phyloP scores from a whole-genome alignment of 2,888 invertebrate genomes.

The Chrysopilus asiliformis region DNA sequence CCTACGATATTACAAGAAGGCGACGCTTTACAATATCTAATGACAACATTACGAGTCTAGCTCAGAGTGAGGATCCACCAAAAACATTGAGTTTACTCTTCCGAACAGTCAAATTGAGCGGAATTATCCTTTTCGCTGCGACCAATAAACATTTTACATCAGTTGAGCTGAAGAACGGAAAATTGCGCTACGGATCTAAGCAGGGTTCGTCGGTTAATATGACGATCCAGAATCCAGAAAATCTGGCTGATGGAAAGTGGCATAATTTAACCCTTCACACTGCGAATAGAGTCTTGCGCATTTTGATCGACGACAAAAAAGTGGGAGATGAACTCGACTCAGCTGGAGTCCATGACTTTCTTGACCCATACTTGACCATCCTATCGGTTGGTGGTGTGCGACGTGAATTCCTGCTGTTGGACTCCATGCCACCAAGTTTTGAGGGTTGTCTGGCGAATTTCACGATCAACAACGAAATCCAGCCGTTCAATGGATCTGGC shows the following conservation, averaged over 20 bases:
- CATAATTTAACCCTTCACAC: constrained; percentile 71
- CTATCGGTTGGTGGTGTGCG: constrained; percentile 68
- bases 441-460: constrained; percentile 86
- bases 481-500: constrained; percentile 80
- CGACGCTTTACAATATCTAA: constrained; percentile 28
- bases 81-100: constrained; percentile 71
- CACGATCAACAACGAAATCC: constrained; percentile 74
- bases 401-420: constrained; percentile 42
- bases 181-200: constrained; percentile 66
- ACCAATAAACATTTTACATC: constrained; percentile 79
- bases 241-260: constrained; percentile 73
- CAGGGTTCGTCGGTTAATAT: constrained; percentile 69
- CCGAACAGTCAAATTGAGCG: constrained; percentile 62
- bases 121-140: constrained; percentile 72
- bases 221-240: constrained; percentile 50
- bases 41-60: constrained; percentile 28
- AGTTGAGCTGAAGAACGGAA: constrained; percentile 62
- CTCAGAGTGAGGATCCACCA: constrained; percentile 38
- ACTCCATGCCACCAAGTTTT: constrained; percentile 48
- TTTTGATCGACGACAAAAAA: constrained; percentile 55
- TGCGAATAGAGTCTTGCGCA: constrained; percentile 52
- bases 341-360: constrained; percentile 78
- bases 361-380: constrained; percentile 76
- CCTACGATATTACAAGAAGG: constrained; percentile 28
- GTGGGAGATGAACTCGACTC: constrained; percentile 77